Conservation (phyloP, 1,140 invertebrate genomes). For the Atta cephalotes region DNA sequence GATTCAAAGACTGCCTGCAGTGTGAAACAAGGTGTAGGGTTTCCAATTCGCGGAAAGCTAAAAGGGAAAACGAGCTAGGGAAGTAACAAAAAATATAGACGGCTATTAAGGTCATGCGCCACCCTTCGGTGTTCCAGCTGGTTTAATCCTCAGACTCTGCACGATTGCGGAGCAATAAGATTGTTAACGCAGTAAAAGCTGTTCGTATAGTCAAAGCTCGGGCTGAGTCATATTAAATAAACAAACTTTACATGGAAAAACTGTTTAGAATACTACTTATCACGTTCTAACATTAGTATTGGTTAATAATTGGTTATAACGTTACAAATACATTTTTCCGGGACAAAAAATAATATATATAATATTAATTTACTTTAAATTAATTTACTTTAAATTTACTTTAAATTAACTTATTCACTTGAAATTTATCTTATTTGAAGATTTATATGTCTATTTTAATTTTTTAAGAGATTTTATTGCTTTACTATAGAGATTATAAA, state of each 20-base stretch:
- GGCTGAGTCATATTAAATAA: conserved; percentile 23
- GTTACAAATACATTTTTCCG: neutral
- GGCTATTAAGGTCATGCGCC: conserved; percentile 17
- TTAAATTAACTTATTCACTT: neutral
- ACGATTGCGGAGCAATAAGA: conserved; percentile 19
- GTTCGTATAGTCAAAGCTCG: neutral
- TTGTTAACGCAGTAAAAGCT: conserved; percentile 31
- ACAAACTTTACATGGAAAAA: neutral
- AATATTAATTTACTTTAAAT: neutral
- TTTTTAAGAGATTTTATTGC: neutral
- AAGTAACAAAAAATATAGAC: conserved; percentile 21
- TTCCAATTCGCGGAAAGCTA: conserved; percentile 32
- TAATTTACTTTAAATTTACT: too few relatives aligned
- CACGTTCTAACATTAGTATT: neutral
- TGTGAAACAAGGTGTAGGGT: conserved; percentile 27
- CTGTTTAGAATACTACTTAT: neutral
- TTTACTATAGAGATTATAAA: neutral
- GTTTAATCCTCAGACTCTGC: conserved; percentile 29
- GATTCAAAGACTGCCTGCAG: neutral
- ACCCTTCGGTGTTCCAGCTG: conserved; percentile 27
- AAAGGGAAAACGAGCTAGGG: neutral
- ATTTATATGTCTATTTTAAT: neutral
- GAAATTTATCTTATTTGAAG: neutral
- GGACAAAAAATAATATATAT: neutral
- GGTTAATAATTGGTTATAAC: neutral